Evolutionary conservation across 2,888 invertebrate species (phyloP).

Genomic region (Monopis laevigella): DNA sequence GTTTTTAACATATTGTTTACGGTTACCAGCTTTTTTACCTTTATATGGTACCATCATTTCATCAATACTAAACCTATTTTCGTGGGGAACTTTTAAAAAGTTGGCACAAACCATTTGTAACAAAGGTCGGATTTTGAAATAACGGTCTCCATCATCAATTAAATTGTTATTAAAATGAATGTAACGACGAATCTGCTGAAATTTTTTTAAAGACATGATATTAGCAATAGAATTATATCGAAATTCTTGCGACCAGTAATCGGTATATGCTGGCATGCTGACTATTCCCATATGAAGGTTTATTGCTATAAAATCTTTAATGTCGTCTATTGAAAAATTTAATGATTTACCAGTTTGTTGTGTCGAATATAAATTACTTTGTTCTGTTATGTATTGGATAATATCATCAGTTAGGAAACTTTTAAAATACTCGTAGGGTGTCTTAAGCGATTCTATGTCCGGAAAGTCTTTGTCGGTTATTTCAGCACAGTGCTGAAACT

Average conservation of each 20-base stretch:
- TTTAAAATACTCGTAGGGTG: constrained; percentile 12
- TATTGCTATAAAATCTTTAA: not conserved
- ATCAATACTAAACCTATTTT: constrained; percentile 26
- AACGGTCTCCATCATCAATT: constrained; percentile 16
- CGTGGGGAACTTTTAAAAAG: constrained; percentile 22
- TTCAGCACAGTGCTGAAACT: constrained; percentile 18
- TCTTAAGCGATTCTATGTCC: constrained; percentile 13
- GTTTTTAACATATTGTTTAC: constrained; percentile 26
- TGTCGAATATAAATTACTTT: constrained; percentile 14
- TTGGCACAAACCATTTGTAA: constrained; percentile 20
- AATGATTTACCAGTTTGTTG: constrained; percentile 12
- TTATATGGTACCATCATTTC: constrained; percentile 33
- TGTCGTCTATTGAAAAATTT: constrained; percentile 10
- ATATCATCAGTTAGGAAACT: constrained; percentile 15
- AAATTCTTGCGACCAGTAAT: constrained; percentile 12
- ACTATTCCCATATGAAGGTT: constrained; percentile 10
- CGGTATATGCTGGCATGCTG: constrained; percentile 14
- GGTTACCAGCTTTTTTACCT: constrained; percentile 26
- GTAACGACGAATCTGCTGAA: constrained; percentile 6
- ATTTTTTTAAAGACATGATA: constrained; percentile 1
- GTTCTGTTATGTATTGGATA: constrained; percentile 8
- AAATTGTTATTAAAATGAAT: constrained; percentile 7
- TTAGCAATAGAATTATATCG: constrained; percentile 3
- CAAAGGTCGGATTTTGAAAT: constrained; percentile 20
- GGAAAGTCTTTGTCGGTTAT: constrained; percentile 17